Conservation (phyloP, 2,888 invertebrate species). For the Unio delphinus region DNA sequence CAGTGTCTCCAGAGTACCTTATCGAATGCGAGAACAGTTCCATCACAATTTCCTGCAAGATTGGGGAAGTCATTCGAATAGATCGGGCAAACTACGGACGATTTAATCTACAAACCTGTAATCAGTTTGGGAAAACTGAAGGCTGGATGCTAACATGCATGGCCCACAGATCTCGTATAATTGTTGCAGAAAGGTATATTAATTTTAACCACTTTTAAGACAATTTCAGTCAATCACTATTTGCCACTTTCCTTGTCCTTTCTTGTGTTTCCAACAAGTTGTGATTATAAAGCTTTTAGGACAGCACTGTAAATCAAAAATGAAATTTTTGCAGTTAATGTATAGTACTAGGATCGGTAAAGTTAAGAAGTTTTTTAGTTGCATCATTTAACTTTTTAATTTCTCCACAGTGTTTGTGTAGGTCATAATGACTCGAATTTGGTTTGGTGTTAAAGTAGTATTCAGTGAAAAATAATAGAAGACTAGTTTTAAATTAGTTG, state of each 20-base stretch:
- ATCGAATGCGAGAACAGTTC: constrained; percentile 94
- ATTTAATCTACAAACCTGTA: constrained; percentile 95
- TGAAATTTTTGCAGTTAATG: background rate
- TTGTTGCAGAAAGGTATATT: constrained; percentile 87
- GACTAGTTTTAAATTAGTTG: no score
- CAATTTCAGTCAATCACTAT: background rate
- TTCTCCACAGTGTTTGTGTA: no score
- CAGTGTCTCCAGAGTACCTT: constrained; percentile 72
- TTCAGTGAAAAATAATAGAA: no score
- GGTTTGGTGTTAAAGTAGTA: no score
- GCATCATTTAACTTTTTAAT: no score
- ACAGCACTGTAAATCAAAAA: background rate
- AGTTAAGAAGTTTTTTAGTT: no score
- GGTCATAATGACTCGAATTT: no score
- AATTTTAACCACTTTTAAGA: background rate
- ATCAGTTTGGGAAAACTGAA: constrained; percentile 95
- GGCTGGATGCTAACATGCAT: constrained; percentile 95
- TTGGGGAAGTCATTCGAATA: constrained; percentile 90
- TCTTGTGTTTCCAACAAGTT: background rate
- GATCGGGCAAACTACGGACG: constrained; percentile 94
- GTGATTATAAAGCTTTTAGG: background rate
- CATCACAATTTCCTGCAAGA: constrained; percentile 87
- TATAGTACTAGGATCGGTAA: background rate
- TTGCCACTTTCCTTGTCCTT: background rate
- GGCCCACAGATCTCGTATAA: constrained; percentile 89